Percentiles rank a stretch among this genome's conserved stretches.
These are phyloP conservation scores for Ramphastos sulfuratus DNA, from an alignment of 2,113 vertebrate genomes.

Conservation along the genomic window DNA sequence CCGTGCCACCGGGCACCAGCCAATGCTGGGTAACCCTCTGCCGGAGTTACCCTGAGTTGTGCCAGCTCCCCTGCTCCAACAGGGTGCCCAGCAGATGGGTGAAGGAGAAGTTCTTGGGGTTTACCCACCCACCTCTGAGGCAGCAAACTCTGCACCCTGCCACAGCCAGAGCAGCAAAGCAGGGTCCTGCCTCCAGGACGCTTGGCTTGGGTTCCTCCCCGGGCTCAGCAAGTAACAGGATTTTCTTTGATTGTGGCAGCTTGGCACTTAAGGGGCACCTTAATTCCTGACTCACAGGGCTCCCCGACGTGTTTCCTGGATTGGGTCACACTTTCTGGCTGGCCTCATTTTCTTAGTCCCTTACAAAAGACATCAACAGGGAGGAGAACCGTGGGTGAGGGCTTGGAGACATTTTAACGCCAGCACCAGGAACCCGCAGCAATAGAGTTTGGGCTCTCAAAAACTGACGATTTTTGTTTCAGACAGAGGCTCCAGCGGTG, in stretches of 20 bases:
- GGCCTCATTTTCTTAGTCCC: background rate
- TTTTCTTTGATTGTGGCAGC: background rate
- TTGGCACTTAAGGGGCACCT: background rate
- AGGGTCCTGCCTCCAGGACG: too few species aligned
- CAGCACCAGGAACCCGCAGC: background rate
- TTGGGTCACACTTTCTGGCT: background rate
- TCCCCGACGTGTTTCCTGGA: background rate
- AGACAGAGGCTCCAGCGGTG: background rate
- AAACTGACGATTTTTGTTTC: background rate
- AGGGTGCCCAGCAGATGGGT: background rate
- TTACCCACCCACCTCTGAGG: background rate
- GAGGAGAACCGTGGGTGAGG: background rate
- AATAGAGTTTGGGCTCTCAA: background rate
- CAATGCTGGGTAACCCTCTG: background rate
- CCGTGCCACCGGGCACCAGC: background rate
- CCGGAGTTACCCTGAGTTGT: fast-evolving
- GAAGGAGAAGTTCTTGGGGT: background rate
- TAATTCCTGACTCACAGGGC: background rate
- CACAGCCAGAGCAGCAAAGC: background rate
- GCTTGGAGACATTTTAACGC: background rate
- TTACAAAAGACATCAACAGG: background rate
- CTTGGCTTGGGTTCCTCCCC: background rate
- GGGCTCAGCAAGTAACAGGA: background rate
- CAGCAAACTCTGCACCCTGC: background rate
- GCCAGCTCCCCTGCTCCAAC: background rate